Evolutionary conservation across 2,113 vertebrate species (phyloP), one percentile per base, ranked within the genome.

Genomic region (Cynopterus brachyotis): DNA sequence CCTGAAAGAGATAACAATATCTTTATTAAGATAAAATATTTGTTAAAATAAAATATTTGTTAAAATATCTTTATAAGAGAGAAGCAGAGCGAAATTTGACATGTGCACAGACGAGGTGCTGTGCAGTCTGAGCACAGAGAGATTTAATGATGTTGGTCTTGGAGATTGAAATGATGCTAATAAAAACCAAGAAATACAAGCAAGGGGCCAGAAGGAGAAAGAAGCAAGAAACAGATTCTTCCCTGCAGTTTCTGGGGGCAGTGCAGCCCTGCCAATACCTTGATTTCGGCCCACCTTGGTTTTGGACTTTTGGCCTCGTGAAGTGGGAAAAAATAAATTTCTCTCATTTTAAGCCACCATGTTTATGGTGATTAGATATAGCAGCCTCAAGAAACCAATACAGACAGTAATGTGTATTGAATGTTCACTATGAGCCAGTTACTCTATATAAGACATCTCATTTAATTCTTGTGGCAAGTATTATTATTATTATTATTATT

Each of bases 401-500:
- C 3, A 82, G 62, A 86, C 50, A 40, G 45, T 69, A 45, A 89
- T 53, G 45, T 90, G 82, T 92, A 76, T 47, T 76, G 83, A 90
- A 67, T 66, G 50, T 35, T 91, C 28, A 2, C 87, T 75, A 1
- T 10, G 37, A 82, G 66, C 64, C 73, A n/a, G 45, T 75, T 83
- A 86, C 50, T 92, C 90, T 45, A 10, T n/a, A 15, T 57, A 75
- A 83, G 79, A 79, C 7, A n/a, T 76, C 50, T 70, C 55, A 86
- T 89, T 86, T 84, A 92, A 97, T 88, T 94, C 88, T 92, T 90
- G 20, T 5, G 40, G 75, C 57, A 92, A 76, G n/a, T 62, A 20
- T 47, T n/a, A 42, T 91, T 60, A 62, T 22, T 47, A 3, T 47
- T 13, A 13, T 47, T 47, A 13, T 47, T 47, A 2, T 47, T 76